phyloP scores from a whole-genome alignment of 1,140 invertebrate species.

The Doryteuthis pealeii region DNA sequence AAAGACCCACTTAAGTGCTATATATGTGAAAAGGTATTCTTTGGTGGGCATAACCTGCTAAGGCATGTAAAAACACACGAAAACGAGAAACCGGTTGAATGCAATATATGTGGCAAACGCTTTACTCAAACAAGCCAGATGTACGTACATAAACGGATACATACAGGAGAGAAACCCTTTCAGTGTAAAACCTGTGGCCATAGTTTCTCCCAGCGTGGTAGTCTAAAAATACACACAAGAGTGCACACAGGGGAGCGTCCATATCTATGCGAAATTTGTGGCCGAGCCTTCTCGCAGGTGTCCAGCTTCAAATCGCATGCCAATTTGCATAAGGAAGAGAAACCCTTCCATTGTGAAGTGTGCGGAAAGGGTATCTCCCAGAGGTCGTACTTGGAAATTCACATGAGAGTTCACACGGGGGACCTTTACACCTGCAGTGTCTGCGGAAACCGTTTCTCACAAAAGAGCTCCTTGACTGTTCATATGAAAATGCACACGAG shows the following conservation, averaged over 20 bases:
- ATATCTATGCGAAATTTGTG: conserved; percentile 22
- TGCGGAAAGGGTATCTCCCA: conserved; percentile 25
- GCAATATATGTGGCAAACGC: conserved; percentile 86
- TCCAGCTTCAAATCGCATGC: conserved; percentile 24
- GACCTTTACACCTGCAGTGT: neutral
- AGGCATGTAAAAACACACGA: conserved; percentile 68
- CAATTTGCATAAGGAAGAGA: conserved; percentile 19
- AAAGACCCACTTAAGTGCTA: conserved; percentile 94
- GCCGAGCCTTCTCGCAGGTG: conserved; percentile 20
- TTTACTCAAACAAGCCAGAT: conserved; percentile 94
- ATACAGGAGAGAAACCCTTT: conserved; percentile 97
- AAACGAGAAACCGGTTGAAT: conserved; percentile 64
- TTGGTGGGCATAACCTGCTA: conserved; percentile 88
- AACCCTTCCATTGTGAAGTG: conserved; percentile 24
- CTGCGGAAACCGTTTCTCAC: neutral
- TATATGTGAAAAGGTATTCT: conserved; percentile 88
- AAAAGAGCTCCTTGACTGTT: neutral
- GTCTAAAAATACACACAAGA: conserved; percentile 33
- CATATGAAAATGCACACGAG: neutral
- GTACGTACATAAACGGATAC: conserved; percentile 89
- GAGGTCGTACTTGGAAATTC: conserved; percentile 20
- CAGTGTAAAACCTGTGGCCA: conserved; percentile 84
- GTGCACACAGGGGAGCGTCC: conserved; percentile 30
- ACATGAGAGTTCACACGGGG: conserved; percentile 20
- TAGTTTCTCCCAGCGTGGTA: conserved; percentile 30